Evolutionary conservation across 2,797 vertebrate species (phyloP).

Genomic region (Huso huso): DNA sequence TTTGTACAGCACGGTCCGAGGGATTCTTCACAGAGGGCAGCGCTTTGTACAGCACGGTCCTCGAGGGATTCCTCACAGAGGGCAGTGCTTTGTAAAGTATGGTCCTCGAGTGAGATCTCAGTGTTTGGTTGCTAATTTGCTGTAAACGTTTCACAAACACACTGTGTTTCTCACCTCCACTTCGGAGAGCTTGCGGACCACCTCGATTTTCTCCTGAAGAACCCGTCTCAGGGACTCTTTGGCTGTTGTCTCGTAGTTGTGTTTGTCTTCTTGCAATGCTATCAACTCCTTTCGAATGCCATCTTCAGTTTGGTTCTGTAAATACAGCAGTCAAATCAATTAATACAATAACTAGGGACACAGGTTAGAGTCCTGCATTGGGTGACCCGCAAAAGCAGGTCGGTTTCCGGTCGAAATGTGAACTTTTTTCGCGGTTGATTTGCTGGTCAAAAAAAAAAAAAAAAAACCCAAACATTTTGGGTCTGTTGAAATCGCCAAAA

Average conservation of each 20-base stretch:
- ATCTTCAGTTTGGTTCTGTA: conserved; percentile 94
- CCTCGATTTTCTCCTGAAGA: conserved; percentile 98
- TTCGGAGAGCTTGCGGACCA: conserved; percentile 93
- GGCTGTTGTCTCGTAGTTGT: conserved; percentile 95
- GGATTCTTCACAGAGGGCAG: too few relatives aligned
- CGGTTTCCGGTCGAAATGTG: neutral
- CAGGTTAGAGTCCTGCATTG: neutral
- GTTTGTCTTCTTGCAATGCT: conserved; percentile 95
- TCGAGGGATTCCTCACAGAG: too few relatives aligned
- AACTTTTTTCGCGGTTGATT: too few relatives aligned
- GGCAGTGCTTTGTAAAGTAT: too few relatives aligned
- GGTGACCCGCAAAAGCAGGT: neutral
- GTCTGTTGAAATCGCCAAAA: too few relatives aligned
- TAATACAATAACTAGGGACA: conserved; percentile 5
- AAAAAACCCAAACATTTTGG: too few relatives aligned
- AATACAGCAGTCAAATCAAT: conserved; percentile 14
- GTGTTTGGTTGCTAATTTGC: too few relatives aligned
- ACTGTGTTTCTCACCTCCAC: conserved; percentile 72
- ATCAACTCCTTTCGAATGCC: conserved; percentile 90
- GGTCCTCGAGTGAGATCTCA: too few relatives aligned
- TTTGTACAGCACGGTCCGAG: too few relatives aligned
- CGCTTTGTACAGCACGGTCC: too few relatives aligned
- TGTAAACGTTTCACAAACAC: too few relatives aligned
- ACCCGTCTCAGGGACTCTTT: conserved; percentile 97
- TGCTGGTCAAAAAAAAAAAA: too few relatives aligned